Evolutionary conservation across 2,797 vertebrate genomes (phyloP).

Genomic region (Labeo calbasu): DNA sequence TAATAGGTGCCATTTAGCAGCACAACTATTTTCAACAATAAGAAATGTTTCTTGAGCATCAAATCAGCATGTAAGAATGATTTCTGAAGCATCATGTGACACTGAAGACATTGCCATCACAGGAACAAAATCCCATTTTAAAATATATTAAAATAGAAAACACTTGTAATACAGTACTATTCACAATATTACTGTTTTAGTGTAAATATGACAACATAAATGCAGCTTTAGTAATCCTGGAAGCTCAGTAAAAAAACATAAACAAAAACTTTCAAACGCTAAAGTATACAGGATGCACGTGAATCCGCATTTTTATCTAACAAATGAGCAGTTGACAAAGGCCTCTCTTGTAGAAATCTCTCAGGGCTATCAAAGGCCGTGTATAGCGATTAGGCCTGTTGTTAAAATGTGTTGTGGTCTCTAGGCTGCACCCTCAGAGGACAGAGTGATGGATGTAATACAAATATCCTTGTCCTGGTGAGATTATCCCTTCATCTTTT

Average conservation of each 20-base stretch:
- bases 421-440: conserved; percentile 39
- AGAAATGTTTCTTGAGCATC: neutral
- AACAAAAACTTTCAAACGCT: neutral
- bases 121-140: too few relatives aligned
- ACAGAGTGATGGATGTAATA: conserved; percentile 60
- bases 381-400: conserved; percentile 53
- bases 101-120: neutral
- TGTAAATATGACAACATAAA: neutral
- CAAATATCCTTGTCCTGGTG: conserved; percentile 50
- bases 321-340: conserved; percentile 4
- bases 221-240: neutral
- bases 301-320: conserved; percentile 17
- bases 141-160: neutral
- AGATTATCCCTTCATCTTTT: conserved; percentile 39
- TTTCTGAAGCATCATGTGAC: neutral
- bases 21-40: neutral
- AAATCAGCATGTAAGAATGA: neutral
- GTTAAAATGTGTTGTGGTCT: conserved; percentile 55
- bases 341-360: conserved; percentile 25
- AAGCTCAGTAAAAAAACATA: neutral
- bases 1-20: neutral
- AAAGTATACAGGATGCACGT: neutral
- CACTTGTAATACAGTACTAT: neutral
- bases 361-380: conserved; percentile 50
- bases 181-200: neutral